Base-by-base conservation (phyloP, 2,888 invertebrate genomes). In the Lasioglossum vierecki region DNA sequence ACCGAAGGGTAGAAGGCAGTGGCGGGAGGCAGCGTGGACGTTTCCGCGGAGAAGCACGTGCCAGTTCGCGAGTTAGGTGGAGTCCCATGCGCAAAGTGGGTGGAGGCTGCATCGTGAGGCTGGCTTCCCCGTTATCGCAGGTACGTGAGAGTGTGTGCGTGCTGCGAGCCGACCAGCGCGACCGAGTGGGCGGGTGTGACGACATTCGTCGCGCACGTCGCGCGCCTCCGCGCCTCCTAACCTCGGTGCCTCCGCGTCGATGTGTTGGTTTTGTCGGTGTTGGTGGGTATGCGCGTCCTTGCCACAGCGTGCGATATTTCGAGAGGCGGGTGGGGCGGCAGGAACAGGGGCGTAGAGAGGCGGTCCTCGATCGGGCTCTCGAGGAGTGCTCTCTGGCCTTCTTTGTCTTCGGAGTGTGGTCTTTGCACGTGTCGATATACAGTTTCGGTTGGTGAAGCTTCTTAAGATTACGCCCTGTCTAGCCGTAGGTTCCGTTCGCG, bases 251-350 rank as follows among this genome's bases (percentile, higher is more conserved):
- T 92, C 35, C 22, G 95, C 30, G 3, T 18, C 63, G 6, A 6
- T 63, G 63, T 63, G 18, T 30, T 15, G 63, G 63, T 57, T n/a
- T 4, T 3, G n/a, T 30, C 63, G 26, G 15, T 95, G 85, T 88
- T 80, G 71, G 80, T 75, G 80, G 73, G 57, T 80, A 95, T 93
- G 95, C 95, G 94, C 95, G 95, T 95, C 94, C 95, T 95, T 95
- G 95, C 95, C 95, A 95, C 95, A 95, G 95, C 95, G 95, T 95
- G 95, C 95, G 95, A 95, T 96, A 95, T 95, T 95, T 96, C 95
- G 96, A 79, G 79, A 95, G 75, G 88, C 91, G 92, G 93, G 91
- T 91, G 92, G 92, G 92, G 91, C 91, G 95, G 94, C 95, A 74
- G 82, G 75, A 79, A 85, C 93, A 93, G 93, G 93, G 93, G 93